Evolutionary conservation across 2,797 vertebrate genomes (phyloP), one percentile per base, ranked within the genome.

Genomic region (Crossoptilon crossoptilon): DNA sequence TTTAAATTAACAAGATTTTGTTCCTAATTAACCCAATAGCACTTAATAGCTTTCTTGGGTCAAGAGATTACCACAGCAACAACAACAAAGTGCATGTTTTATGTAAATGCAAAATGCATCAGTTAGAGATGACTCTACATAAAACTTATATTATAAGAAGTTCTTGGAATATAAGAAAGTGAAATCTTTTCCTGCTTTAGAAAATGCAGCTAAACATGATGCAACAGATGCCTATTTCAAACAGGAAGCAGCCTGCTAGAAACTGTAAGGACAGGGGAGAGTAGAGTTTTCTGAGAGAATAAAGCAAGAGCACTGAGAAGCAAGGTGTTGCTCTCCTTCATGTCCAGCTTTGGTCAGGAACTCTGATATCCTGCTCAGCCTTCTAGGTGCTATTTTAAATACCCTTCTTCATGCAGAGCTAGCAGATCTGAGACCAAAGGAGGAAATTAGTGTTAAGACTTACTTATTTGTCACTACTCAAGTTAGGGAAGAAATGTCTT

Each of bases 391-490:
- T 60, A 64, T 66, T 53, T 39, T 24, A 64, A 78, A 60, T n/a
- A 84, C 33, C n/a, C 41, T 53, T 31, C 62, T 35, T 71, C 16
- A 43, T 2, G 4, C 60, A 58, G 31, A 59, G 60, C 63, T 53
- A 60, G 63, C 37, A 69, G 33, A 66, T 49, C 72, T 27, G 60
- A 80, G 51, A 69, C 37, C 49, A 80, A 55, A 49, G 44, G 35
- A 85, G 55, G 69, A 67, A 80, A 69, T 94, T 95, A 96, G 94
- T 92, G 90, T 94, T 90, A 70, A 73, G 51, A 80, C 49, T 60
- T 31, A 80, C 46, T 60, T 33, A 48, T 8, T 26, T 88, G 77
- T 48, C 39, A 17, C 48, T 51, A 19, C 48, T 87, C 46, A 59
- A 84, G 71, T 46, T 21, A 59, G 51, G 49, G 67, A 86, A 84